Percentiles rank a stretch among this genome's conserved stretches.
Evolutionary conservation across 2,113 vertebrate species (phyloP).

Genomic region (Probosciger aterrimus): DNA sequence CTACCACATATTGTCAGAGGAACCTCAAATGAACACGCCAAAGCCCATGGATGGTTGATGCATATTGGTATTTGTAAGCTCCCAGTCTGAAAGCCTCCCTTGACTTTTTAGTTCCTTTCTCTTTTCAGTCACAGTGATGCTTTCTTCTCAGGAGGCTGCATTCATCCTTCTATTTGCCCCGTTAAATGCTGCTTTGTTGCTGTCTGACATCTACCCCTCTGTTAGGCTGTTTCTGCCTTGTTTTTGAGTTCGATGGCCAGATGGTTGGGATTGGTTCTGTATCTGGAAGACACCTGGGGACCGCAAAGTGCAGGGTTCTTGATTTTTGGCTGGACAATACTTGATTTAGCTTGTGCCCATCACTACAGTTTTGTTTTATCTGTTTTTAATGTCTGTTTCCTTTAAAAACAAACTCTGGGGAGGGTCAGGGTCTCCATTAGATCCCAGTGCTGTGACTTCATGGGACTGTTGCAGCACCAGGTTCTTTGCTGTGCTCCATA

Average conservation of each 20-base stretch:
- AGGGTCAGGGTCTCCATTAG: not conserved
- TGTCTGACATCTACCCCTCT: not conserved
- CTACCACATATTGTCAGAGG: not conserved
- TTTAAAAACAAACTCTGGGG: not conserved
- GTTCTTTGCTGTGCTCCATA: not conserved
- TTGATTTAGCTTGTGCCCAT: not conserved
- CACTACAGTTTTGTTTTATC: not conserved
- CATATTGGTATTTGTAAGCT: not conserved
- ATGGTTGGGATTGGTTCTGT: not conserved
- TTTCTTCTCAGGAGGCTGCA: not conserved
- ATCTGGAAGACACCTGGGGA: not conserved
- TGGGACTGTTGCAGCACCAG: rapidly evolving
- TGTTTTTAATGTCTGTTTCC: not conserved
- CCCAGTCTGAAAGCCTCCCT: not conserved
- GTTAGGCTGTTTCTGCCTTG: not conserved
- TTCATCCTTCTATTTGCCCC: not conserved
- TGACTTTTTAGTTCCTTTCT: not conserved
- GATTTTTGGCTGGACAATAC: not conserved
- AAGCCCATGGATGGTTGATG: not conserved
- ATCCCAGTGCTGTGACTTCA: not conserved
- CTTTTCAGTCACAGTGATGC: not conserved
- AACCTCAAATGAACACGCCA: not conserved
- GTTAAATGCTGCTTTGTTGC: not conserved
- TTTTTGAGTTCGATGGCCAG: not conserved
- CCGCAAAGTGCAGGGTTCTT: not conserved